Conservation (phyloP, 2,113 vertebrate species). For the Ellobius talpinus region DNA sequence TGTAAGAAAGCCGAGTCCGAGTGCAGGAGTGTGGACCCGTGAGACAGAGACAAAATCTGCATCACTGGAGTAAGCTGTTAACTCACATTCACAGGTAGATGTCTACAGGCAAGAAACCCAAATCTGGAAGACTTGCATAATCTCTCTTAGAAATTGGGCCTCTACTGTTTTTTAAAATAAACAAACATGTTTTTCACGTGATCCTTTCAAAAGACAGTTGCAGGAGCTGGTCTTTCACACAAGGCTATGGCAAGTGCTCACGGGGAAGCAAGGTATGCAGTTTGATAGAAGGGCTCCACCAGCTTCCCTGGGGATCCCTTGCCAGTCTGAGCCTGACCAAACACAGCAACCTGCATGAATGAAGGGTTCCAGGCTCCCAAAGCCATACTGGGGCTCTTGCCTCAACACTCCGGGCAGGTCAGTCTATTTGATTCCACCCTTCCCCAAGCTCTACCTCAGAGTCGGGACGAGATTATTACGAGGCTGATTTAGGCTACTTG, state of each 20-base stretch:
- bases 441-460: not conserved
- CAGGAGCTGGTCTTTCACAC: not conserved
- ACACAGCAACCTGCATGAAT: not conserved
- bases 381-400: not conserved
- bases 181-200: not conserved
- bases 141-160: constrained; percentile 29
- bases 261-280: not conserved
- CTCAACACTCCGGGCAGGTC: not conserved
- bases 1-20: not conserved
- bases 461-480: not conserved
- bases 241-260: not conserved
- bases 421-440: not conserved
- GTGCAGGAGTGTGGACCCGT: not conserved
- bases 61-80: not conserved
- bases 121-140: constrained; percentile 11
- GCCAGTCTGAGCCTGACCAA: not conserved
- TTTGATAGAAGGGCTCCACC: not conserved
- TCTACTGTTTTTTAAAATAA: not conserved
- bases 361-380: not conserved
- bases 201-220: not conserved
- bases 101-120: not conserved
- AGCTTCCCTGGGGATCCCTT: not conserved
- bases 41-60: not conserved
- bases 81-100: constrained; percentile 10
- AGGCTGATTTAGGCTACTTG: not conserved